Base-by-base conservation (phyloP, 2,888 invertebrate genomes). In the Ypsolopha sequella region DNA sequence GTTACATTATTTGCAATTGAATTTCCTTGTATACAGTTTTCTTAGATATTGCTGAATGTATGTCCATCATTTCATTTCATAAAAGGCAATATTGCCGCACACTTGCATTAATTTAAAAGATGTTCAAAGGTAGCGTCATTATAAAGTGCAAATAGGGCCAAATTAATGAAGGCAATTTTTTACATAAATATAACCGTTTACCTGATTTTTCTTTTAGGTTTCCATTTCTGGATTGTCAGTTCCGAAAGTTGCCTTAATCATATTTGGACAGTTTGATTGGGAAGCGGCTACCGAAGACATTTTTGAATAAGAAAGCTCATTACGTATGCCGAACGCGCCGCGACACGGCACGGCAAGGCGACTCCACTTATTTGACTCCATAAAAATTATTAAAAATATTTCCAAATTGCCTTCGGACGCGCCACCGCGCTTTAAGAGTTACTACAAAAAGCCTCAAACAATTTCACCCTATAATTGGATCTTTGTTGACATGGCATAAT, bases 221-320 rank as follows among this genome's bases (percentile, higher is more conserved):
- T 24, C 24, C 24, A 24, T 24, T 24, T 3, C 24, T 24, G 24
- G 24, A 24, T 24, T 4, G 24, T 24, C 24, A 24, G 24, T 48
- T 58, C 61, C 55, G 57, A 63, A 64, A 63, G 53, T 51, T 38
- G 55, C 51, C 52, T 53, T 64, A 63, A 71, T 76, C 70, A 72
- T 74, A 74, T 76, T 76, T 73, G 69, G 69, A 60, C 60, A 64
- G 62, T 68, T 70, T 73, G 71, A 75, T 76, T 74, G 74, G 66
- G 61, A 58, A 50, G 45, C 58, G 56, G 63, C 72, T 71, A 66
- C 74, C 63, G 65, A 58, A 58, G 60, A 60, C 63, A 66, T 68
- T 68, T 68, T 68, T 68, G 59, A 52, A 61, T 65, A 70, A 65
- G 69, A 68, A 70, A 71, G 63, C 68, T 76, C 68, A 76, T 80